Percentiles rank a stretch among this genome's conserved stretches.
phyloP scores from a whole-genome alignment of 2,113 vertebrate species.

The Pao palembangensis region DNA sequence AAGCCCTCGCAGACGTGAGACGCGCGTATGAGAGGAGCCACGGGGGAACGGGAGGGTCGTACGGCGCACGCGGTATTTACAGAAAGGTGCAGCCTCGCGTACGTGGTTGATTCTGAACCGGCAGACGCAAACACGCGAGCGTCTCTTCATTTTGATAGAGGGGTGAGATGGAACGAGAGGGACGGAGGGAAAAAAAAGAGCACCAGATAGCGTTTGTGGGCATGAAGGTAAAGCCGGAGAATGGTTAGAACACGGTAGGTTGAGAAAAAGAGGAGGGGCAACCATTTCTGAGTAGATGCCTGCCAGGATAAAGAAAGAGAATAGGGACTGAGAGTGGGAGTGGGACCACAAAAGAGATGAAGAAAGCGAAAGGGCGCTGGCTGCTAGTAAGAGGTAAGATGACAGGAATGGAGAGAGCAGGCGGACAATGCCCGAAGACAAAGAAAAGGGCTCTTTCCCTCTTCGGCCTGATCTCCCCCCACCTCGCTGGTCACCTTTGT shows the following conservation, averaged over 20 bases:
- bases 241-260: slow-evolving; percentile 16
- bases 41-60: slow-evolving; percentile 24
- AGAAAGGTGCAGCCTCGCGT: neutral
- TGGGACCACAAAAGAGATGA: slow-evolving; percentile 38
- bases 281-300: slow-evolving; percentile 31
- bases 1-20: slow-evolving; percentile 64
- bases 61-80: slow-evolving; percentile 23
- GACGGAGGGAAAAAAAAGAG: slow-evolving; percentile 11
- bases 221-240: slow-evolving; percentile 23
- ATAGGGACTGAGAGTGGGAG: slow-evolving; percentile 26
- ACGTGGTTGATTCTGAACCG: slow-evolving; percentile 21
- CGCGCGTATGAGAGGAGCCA: slow-evolving; percentile 45
- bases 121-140: slow-evolving; percentile 30
- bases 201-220: slow-evolving; percentile 12
- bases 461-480: slow-evolving; percentile 45
- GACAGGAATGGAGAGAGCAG: slow-evolving; percentile 48
- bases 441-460: slow-evolving; percentile 43
- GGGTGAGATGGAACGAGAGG: slow-evolving; percentile 15
- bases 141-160: slow-evolving; percentile 54
- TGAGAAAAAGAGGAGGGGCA: slow-evolving; percentile 22
- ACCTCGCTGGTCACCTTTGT: slow-evolving; percentile 71
- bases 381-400: slow-evolving; percentile 53
- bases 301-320: slow-evolving; percentile 42
- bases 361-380: slow-evolving; percentile 54
- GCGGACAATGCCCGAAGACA: slow-evolving; percentile 63